Evolutionary conservation across 2,888 invertebrate species (phyloP).

Genomic region (Lepas anatifera): DNA sequence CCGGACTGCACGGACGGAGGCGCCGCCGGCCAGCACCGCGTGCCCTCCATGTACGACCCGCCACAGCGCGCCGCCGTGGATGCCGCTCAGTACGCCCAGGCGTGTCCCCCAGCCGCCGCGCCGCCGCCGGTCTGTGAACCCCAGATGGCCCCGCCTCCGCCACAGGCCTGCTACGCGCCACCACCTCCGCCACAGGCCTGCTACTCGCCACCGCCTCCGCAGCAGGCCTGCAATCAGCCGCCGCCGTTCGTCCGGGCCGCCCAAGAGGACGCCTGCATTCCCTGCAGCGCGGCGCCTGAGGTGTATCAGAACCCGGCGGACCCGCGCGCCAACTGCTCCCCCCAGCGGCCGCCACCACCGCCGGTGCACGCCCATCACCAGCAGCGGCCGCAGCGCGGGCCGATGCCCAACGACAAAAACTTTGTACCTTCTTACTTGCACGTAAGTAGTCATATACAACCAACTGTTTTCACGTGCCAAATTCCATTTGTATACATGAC

Average conservation of each 20-base stretch:
- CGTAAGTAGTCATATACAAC: no score
- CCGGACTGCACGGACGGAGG: neutral
- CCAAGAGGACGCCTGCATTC: neutral
- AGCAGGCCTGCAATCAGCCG: neutral
- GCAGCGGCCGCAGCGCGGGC: neutral
- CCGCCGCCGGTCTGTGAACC: neutral
- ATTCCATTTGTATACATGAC: no score
- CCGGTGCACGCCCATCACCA: neutral
- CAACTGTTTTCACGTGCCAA: no score
- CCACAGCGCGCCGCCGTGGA: neutral
- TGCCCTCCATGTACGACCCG: constrained; percentile 7
- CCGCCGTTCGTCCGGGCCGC: constrained; percentile 6
- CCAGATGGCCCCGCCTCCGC: neutral
- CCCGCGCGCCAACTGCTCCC: neutral
- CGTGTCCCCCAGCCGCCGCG: neutral
- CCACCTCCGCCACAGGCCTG: neutral
- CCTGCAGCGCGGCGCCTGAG: constrained; percentile 6
- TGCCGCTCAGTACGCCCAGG: neutral
- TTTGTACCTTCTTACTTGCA: constrained; percentile 2
- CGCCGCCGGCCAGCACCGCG: neutral
- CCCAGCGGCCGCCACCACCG: neutral
- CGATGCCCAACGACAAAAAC: neutral
- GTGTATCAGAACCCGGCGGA: neutral
- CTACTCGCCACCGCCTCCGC: neutral
- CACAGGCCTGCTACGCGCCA: neutral